phyloP scores from a whole-genome alignment of 2,797 vertebrate species.

The Catharus ustulatus region DNA sequence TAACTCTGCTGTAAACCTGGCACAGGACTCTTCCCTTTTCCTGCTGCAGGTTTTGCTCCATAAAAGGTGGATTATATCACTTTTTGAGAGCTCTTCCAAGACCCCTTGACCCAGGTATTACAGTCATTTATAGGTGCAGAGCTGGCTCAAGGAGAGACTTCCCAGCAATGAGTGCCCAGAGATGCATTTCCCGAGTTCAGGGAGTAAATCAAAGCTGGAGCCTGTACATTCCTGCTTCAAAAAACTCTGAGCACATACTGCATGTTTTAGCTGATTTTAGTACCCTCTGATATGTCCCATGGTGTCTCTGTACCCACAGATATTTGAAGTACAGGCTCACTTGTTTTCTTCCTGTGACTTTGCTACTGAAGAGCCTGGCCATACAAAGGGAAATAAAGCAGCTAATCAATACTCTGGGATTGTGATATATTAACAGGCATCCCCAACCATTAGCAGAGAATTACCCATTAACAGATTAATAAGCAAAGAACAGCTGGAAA shows the following conservation, averaged over 20 bases:
- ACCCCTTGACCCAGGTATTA: not conserved
- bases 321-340: not conserved
- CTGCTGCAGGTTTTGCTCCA: not conserved
- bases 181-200: not conserved
- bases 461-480: constrained; percentile 8
- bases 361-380: not conserved
- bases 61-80: not conserved
- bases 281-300: not conserved
- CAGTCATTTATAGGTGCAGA: not conserved
- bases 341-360: not conserved
- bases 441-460: not conserved
- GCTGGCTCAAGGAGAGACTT: not conserved
- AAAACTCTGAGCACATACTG: not conserved
- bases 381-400: not conserved
- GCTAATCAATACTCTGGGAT: constrained; percentile 26
- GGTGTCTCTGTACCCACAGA: not conserved
- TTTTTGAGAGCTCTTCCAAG: not conserved
- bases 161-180: not conserved
- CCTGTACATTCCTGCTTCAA: not conserved
- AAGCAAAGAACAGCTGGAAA: not conserved
- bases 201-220: not conserved
- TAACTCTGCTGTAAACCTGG: not conserved
- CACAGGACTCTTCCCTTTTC: not conserved
- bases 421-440: constrained; percentile 10
- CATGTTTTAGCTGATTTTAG: not conserved